These are phyloP conservation scores for Lapara coniferarum DNA, from an alignment of 2,888 invertebrate genomes.

Conservation along the genomic window DNA sequence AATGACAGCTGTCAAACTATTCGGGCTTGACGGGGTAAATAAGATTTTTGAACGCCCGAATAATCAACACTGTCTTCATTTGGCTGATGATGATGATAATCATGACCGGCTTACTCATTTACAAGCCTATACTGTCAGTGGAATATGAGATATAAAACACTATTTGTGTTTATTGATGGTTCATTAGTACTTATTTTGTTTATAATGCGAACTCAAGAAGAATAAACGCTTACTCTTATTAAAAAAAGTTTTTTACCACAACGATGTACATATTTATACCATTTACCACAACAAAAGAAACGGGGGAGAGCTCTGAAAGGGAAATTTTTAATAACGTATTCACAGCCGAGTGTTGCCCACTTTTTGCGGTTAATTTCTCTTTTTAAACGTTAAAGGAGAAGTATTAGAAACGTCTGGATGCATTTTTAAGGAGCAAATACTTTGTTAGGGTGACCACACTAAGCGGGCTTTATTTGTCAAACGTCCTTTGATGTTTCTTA, in stretches of 20 bases:
- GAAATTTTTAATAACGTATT: slow-evolving; percentile 46
- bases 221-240: background rate
- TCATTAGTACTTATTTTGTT: too few relatives aligned
- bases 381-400: slow-evolving; percentile 36
- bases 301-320: slow-evolving; percentile 31
- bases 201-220: background rate
- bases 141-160: too few relatives aligned
- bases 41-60: too few relatives aligned
- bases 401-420: slow-evolving; percentile 36
- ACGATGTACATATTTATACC: slow-evolving; percentile 3
- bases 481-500: background rate
- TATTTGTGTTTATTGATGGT: too few relatives aligned
- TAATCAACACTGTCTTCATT: too few relatives aligned
- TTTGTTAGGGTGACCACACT: slow-evolving; percentile 23
- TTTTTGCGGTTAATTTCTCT: slow-evolving; percentile 43
- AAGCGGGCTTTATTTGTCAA: background rate
- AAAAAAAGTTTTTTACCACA: slow-evolving; percentile 3
- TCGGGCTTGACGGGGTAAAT: too few relatives aligned
- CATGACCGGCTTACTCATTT: too few relatives aligned
- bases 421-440: slow-evolving; percentile 30
- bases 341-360: slow-evolving; percentile 39
- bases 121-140: too few relatives aligned
- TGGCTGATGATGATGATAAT: too few relatives aligned
- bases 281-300: slow-evolving; percentile 25
- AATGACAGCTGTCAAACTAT: too few relatives aligned